Evolutionary conservation across 1,140 invertebrate genomes (phyloP).

Genomic region (Papilio polyxenes): DNA sequence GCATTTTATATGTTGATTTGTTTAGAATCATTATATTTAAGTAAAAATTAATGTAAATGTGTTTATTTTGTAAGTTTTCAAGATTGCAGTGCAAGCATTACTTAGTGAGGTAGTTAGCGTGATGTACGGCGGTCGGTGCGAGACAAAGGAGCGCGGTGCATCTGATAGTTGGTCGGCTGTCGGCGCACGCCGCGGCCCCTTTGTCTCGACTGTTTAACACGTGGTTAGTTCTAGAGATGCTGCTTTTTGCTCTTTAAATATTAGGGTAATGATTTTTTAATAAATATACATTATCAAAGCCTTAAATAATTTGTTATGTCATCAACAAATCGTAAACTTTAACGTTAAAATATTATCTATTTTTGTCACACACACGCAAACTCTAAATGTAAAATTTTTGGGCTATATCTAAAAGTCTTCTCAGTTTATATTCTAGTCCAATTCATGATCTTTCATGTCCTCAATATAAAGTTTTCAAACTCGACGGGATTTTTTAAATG

Average conservation of each 20-base stretch:
- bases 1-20: too few relatives aligned
- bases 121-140: not conserved
- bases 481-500: not conserved
- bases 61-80: constrained; percentile 3
- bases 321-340: not conserved
- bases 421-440: too few relatives aligned
- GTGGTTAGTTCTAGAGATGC: constrained; percentile 13
- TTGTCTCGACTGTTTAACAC: constrained; percentile 31
- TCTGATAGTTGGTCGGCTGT: constrained; percentile 33
- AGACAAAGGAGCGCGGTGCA: constrained; percentile 34
- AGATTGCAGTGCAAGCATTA: not conserved
- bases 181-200: constrained; percentile 19
- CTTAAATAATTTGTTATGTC: too few relatives aligned
- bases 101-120: constrained; percentile 30
- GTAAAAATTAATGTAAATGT: not conserved
- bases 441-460: too few relatives aligned
- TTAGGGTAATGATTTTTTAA: not conserved
- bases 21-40: too few relatives aligned
- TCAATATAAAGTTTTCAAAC: not conserved
- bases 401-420: too few relatives aligned
- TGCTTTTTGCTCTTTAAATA: not conserved
- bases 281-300: not conserved
- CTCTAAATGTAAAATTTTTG: too few relatives aligned
- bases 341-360: too few relatives aligned
- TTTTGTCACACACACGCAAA: too few relatives aligned